Conservation (phyloP, 2,888 invertebrate species). For the Plebejus anna region DNA sequence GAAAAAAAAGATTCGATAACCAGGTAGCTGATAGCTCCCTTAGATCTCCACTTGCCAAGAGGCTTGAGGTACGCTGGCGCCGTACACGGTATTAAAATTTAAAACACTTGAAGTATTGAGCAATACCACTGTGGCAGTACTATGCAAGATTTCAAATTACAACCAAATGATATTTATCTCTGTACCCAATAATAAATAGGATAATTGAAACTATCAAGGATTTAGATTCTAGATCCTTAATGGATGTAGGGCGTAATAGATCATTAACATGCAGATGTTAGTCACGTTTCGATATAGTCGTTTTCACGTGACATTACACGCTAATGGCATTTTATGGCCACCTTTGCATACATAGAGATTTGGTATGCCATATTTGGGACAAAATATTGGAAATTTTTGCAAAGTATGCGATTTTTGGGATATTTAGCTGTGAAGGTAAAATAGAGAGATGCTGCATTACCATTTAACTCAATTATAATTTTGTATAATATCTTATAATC, state of each 20-base stretch:
- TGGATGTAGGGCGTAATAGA: background rate
- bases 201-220: background rate
- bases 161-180: background rate
- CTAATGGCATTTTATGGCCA: slow-evolving; percentile 22
- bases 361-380: background rate
- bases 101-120: too few relatives aligned
- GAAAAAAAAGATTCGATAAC: too few relatives aligned
- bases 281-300: slow-evolving; percentile 29
- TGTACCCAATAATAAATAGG: background rate
- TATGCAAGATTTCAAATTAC: too few relatives aligned
- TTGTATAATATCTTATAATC: too few relatives aligned
- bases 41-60: too few relatives aligned
- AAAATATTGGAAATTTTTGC: too few relatives aligned
- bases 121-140: too few relatives aligned
- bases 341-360: slow-evolving; percentile 29
- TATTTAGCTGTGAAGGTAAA: background rate
- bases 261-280: background rate
- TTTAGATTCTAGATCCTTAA: background rate
- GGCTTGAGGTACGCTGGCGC: too few relatives aligned
- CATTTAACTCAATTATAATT: too few relatives aligned
- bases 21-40: too few relatives aligned
- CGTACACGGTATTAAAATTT: too few relatives aligned
- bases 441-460: background rate
- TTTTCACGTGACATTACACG: slow-evolving; percentile 36
- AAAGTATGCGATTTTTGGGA: too few relatives aligned